Evolutionary conservation across 92 coral and sea anemone species (phyloP).

Genomic region (Porites evermanni): DNA sequence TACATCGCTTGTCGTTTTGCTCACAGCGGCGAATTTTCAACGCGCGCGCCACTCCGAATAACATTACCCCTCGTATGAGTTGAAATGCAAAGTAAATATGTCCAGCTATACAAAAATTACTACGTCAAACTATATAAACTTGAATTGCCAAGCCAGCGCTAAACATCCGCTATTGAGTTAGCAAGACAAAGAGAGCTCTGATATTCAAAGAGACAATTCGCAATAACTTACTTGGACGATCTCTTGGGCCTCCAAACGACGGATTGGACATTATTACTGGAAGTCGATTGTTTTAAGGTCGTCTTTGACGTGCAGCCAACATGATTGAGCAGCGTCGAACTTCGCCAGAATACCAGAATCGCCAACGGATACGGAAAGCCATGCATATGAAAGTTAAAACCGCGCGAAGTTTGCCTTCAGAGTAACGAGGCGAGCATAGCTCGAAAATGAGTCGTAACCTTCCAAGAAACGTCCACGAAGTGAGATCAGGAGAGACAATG

Average conservation of each 20-base stretch:
- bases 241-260: slow-evolving; percentile 47
- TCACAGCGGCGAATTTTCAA: neutral
- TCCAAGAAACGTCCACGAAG: neutral
- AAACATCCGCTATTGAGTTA: slow-evolving; percentile 18
- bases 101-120: slow-evolving; percentile 24
- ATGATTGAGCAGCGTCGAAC: slow-evolving; percentile 11
- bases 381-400: neutral
- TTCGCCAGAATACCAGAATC: neutral
- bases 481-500: slow-evolving; percentile 18
- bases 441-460: neutral
- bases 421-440: neutral
- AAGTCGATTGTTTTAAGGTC: neutral
- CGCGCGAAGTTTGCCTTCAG: neutral
- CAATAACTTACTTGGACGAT: slow-evolving; percentile 39
- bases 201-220: neutral
- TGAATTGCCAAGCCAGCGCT: slow-evolving; percentile 6
- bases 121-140: slow-evolving; percentile 38
- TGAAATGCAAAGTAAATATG: slow-evolving; percentile 37
- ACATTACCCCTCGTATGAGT: neutral
- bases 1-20: slow-evolving; percentile 41
- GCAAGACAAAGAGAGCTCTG: slow-evolving; percentile 5
- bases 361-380: neutral
- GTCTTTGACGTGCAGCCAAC: slow-evolving; percentile 13
- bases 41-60: too few species aligned
- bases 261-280: slow-evolving; percentile 35